These are phyloP conservation scores for Dipus sagitta DNA, from an alignment of 2,797 vertebrate species.

Conservation along the genomic window DNA sequence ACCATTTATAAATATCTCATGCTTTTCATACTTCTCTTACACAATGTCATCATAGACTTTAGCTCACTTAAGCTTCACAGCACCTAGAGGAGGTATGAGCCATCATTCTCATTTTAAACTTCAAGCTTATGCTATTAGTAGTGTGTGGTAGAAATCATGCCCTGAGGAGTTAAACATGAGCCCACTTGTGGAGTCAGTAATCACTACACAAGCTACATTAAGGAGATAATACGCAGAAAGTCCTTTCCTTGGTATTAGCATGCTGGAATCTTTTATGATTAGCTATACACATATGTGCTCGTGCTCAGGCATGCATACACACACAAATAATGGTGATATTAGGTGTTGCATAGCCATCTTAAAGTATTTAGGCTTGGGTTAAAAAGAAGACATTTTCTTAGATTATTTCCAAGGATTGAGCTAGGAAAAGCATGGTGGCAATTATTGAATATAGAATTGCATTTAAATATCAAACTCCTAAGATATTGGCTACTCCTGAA, in stretches of 20 bases:
- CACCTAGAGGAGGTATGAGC: background rate
- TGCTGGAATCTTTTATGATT: background rate
- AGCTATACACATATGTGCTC: background rate
- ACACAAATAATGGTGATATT: background rate
- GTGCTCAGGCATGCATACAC: no score
- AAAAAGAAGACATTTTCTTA: background rate
- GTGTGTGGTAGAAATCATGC: background rate
- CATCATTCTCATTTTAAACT: constrained; percentile 33
- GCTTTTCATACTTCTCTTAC: background rate
- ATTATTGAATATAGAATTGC: background rate
- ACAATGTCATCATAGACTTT: constrained; percentile 1
- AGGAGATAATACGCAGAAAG: background rate
- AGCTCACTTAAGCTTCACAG: background rate
- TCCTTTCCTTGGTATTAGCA: background rate
- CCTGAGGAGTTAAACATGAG: constrained; percentile 10
- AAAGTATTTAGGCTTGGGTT: background rate
- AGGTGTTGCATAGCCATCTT: background rate
- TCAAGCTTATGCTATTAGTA: background rate
- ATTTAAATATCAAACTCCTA: constrained; percentile 32
- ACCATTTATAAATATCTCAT: background rate
- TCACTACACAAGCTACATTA: background rate
- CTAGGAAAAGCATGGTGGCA: background rate
- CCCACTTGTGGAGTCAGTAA: background rate
- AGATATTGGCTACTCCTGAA: constrained; percentile 19
- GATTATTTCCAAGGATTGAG: background rate